Base-by-base conservation (phyloP, 2,113 vertebrate species). In the Eudyptes chrysolophus region DNA sequence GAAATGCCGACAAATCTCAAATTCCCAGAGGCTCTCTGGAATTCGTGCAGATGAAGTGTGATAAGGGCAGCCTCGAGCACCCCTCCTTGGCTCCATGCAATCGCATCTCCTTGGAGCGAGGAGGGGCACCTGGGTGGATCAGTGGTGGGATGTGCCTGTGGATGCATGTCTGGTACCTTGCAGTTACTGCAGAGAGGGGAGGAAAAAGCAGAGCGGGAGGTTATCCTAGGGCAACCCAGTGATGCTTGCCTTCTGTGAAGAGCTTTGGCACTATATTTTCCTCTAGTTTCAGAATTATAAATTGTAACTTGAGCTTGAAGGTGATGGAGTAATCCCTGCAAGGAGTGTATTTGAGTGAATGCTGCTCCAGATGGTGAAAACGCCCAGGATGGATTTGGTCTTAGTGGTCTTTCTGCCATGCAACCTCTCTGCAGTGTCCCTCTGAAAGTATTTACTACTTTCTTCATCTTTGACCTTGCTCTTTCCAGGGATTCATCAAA, bases 1-100 rank as follows among this genome's bases (percentile, higher is more conserved):
- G 94, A 94, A 96, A 97, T 79, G 97, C 97, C 29, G 46, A 89
- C 95, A 97, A 89, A 97, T 95, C 97, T 96, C 93, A 46, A 55
- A 64, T 97, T 97, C 97, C 98, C 97, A 24, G 84, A 91, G 82
- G 97, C 71, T 94, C 65, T 94, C 77, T 96, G 98, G 97, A 98
- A 95, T 98, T 83, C 5, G 0, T 66, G 96, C 88, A 91, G 97
- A 93, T 77, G 82, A 97, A 95, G 93, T 82, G 87, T 22, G 96
- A 57, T 94, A 97, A 97, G 92, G 95, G 95, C 93, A 95, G 80
- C 87, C 93, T 82, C 1, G 1, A 90, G 90, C 75, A 82, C 36
- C 75, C 38, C 44, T 80, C 60, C 62, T 32, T 61, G 66, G 40
- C 80, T 93, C 77, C 0, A 2, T 75, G 87, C 54, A 55, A 2